These are phyloP conservation scores for Heliconius ismenius DNA, from an alignment of 2,888 invertebrate genomes.

Conservation along the genomic window DNA sequence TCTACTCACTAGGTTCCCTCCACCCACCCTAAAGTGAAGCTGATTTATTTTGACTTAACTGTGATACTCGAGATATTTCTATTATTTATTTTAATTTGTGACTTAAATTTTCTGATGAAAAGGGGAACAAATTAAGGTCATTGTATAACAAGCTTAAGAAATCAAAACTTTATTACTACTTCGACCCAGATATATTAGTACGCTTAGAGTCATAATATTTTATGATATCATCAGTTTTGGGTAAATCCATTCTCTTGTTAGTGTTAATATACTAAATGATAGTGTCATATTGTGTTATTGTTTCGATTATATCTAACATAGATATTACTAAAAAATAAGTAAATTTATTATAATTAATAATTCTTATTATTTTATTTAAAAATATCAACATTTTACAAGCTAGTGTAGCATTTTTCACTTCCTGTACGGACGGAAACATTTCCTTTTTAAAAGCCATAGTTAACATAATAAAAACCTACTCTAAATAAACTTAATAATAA, in stretches of 20 bases:
- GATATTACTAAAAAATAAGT: neutral
- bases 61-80: neutral
- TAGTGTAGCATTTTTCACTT: neutral
- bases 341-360: too few species aligned
- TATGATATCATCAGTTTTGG: conserved; percentile 13
- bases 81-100: neutral
- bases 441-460: neutral
- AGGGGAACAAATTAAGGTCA: neutral
- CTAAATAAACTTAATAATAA: neutral
- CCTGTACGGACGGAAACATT: too few species aligned
- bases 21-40: too few species aligned
- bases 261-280: conserved; percentile 7
- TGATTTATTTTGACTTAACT: too few species aligned
- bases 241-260: conserved; percentile 14
- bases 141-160: neutral
- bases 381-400: neutral
- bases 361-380: neutral
- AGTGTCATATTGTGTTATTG: neutral
- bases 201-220: conserved; percentile 15
- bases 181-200: conserved; percentile 12
- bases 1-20: too few species aligned
- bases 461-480: neutral
- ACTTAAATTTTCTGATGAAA: neutral
- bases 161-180: conserved; percentile 9
- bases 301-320: neutral